Evolutionary conservation across 2,113 vertebrate genomes (phyloP).

Genomic region (Callorhinus ursinus): DNA sequence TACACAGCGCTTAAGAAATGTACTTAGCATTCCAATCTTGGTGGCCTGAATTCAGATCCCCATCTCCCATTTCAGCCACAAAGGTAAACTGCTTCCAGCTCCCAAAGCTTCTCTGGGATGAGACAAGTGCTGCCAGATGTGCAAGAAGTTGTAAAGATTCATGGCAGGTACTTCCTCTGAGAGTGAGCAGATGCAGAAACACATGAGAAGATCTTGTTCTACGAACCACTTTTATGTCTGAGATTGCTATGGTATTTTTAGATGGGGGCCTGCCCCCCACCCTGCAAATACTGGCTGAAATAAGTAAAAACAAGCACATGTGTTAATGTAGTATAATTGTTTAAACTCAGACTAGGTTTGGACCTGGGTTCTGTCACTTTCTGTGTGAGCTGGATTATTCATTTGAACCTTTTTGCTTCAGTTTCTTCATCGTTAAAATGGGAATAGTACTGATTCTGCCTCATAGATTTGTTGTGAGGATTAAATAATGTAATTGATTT

Average conservation of each 20-base stretch:
- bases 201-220: not conserved
- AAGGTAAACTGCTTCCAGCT: not conserved
- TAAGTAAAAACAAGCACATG: not conserved
- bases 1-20: not conserved
- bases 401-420: slow-evolving; percentile 1
- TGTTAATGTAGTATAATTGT: not conserved
- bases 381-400: not conserved
- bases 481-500: slow-evolving; percentile 36
- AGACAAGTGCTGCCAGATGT: too few relatives aligned
- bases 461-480: not conserved
- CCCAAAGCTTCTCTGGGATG: not conserved
- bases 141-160: not conserved
- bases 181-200: not conserved
- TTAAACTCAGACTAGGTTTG: not conserved
- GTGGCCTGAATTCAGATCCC: not conserved
- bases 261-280: too few relatives aligned
- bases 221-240: not conserved
- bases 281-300: too few relatives aligned
- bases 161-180: not conserved
- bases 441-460: not conserved
- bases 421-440: slow-evolving; percentile 28
- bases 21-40: not conserved
- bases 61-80: not conserved
- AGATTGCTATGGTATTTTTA: not conserved
- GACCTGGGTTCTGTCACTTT: not conserved